Conservation (phyloP, 2,797 vertebrate species). For the Phrynocephalus forsythii region DNA sequence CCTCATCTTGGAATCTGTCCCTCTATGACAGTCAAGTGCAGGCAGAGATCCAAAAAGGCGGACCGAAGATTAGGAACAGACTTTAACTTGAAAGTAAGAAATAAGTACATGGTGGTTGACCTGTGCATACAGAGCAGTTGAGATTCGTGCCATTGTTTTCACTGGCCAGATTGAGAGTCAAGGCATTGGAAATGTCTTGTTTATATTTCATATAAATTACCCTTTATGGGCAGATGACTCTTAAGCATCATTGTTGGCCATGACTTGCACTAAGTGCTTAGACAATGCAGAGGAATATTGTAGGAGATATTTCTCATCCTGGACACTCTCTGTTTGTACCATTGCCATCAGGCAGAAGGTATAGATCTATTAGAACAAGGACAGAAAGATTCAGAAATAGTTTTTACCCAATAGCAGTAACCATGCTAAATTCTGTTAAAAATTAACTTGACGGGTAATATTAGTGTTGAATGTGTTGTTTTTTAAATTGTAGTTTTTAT, state of each 20-base stretch:
- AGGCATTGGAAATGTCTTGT: conserved; percentile 49
- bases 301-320: no score
- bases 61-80: background rate
- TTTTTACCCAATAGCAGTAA: no score
- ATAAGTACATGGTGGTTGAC: background rate
- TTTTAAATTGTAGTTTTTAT: no score
- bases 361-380: no score
- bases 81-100: background rate
- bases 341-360: no score
- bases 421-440: no score
- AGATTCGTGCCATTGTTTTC: background rate
- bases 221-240: conserved; percentile 60
- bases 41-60: background rate
- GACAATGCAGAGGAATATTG: conserved; percentile 24
- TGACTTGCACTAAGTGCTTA: conserved; percentile 36
- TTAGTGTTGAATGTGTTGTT: no score
- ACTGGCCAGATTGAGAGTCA: conserved; percentile 37
- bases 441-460: no score
- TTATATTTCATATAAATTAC: conserved; percentile 50
- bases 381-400: no score
- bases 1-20: background rate
- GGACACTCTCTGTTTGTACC: no score
- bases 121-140: background rate
- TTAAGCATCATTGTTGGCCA: conserved; percentile 15
- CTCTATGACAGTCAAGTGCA: background rate